phyloP scores from a whole-genome alignment of 2,797 vertebrate species.

The Lemur catta region DNA sequence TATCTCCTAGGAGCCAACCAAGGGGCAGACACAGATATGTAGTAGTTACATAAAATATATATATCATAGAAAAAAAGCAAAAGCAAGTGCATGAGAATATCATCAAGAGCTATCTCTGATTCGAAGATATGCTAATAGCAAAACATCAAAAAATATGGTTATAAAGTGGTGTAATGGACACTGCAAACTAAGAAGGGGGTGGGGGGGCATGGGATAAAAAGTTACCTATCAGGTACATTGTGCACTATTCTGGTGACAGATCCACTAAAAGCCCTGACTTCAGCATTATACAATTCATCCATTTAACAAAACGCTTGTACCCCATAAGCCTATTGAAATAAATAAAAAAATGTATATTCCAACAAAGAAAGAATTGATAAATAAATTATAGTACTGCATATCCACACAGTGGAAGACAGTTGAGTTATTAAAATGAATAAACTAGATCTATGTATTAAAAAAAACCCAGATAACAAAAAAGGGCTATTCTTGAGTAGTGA shows the following conservation, averaged over 20 bases:
- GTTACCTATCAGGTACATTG: neutral
- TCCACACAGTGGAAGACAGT: neutral
- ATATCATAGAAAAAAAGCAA: neutral
- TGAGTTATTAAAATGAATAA: neutral
- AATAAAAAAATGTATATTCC: neutral
- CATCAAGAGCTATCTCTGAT: neutral
- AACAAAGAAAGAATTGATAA: neutral
- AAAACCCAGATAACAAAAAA: neutral
- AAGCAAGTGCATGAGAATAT: neutral
- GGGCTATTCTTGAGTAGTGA: neutral
- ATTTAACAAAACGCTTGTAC: neutral
- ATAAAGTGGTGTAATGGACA: neutral
- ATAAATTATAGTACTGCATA: neutral
- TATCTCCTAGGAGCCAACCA: neutral
- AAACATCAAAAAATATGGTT: neutral
- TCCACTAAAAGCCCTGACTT: neutral
- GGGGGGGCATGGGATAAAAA: neutral
- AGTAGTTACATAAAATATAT: neutral
- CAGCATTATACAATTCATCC: neutral
- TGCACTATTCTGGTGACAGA: neutral
- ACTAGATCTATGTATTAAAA: neutral
- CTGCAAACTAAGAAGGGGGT: neutral
- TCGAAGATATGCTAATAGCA: neutral
- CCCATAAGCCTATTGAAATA: neutral
- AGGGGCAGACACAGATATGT: neutral